A percentile compares a stretch with the other conserved stretches of the same genome.
Evolutionary conservation across 2,888 invertebrate genomes (phyloP).

Genomic region (Lasioglossum zephyrum): DNA sequence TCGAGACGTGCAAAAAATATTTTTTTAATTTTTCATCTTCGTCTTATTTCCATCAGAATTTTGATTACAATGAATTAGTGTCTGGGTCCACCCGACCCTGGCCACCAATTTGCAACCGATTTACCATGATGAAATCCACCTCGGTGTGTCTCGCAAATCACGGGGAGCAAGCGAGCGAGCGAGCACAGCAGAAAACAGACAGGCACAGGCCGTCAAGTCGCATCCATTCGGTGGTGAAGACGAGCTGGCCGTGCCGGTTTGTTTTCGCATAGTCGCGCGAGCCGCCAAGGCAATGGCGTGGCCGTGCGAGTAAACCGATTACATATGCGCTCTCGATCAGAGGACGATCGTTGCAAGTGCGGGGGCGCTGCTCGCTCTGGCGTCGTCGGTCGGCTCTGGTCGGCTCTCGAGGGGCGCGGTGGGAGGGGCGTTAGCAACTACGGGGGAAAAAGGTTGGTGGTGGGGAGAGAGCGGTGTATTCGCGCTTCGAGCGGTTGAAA

Average conservation of each 20-base stretch:
- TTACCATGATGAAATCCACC: neutral
- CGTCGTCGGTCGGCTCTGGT: neutral
- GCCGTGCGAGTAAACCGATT: slow-evolving; percentile 57
- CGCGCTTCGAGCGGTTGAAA: neutral
- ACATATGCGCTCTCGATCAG: slow-evolving; percentile 49
- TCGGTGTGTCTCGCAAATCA: neutral
- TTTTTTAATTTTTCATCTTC: no score
- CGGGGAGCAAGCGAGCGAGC: neutral
- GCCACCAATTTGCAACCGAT: neutral
- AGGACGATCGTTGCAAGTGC: slow-evolving; percentile 24
- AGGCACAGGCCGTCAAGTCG: neutral
- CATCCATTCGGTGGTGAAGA: neutral
- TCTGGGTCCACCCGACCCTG: neutral
- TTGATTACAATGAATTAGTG: no score
- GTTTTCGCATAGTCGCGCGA: slow-evolving; percentile 34
- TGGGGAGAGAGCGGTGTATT: neutral
- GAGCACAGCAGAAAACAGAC: neutral
- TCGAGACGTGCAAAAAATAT: no score
- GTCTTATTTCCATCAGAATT: no score
- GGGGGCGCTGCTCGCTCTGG: slow-evolving; percentile 27
- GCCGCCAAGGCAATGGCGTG: slow-evolving; percentile 47
- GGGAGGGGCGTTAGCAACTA: neutral
- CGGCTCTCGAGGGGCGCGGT: neutral
- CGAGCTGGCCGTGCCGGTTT: slow-evolving; percentile 21
- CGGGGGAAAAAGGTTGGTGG: neutral